Evolutionary conservation across 2,797 vertebrate species (phyloP).

Genomic region (Tarsius wallacei): DNA sequence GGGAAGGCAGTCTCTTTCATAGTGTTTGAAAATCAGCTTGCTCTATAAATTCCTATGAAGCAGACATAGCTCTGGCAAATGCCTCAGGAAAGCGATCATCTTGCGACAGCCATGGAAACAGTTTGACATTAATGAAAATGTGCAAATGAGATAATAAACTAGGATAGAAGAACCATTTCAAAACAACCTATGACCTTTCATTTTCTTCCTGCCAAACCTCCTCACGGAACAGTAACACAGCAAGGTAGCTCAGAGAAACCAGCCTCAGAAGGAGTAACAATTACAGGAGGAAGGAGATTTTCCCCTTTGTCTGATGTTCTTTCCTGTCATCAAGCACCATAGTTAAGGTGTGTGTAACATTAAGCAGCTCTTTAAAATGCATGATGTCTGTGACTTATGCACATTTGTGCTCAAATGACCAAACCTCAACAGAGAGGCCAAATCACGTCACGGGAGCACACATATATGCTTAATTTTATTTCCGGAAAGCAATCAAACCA

Average conservation of each 20-base stretch:
- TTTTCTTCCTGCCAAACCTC: not conserved
- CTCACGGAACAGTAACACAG: not conserved
- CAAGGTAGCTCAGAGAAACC: constrained; percentile 74
- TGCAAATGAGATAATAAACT: constrained; percentile 70
- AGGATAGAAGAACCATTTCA: constrained; percentile 72
- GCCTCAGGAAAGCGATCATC: constrained; percentile 78
- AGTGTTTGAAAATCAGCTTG: constrained; percentile 57
- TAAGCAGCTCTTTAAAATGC: constrained; percentile 39
- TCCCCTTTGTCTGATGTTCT: not conserved
- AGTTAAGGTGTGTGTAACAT: constrained; percentile 4
- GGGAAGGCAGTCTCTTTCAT: constrained; percentile 44
- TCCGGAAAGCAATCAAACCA: constrained; percentile 72
- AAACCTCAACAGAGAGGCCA: not conserved
- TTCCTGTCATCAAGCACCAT: not conserved
- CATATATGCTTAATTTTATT: constrained; percentile 63
- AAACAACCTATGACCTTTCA: constrained; percentile 76
- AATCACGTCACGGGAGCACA: not conserved
- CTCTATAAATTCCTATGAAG: constrained; percentile 75
- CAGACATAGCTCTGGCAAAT: constrained; percentile 80
- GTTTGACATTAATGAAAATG: constrained; percentile 86
- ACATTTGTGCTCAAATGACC: not conserved
- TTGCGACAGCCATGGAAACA: constrained; percentile 81
- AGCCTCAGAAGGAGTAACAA: constrained; percentile 58
- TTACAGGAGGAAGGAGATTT: not conserved
- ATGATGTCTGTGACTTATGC: not conserved